A percentile compares a stretch with the other conserved stretches of the same genome.
Conservation (phyloP, 2,888 invertebrate species). For the Coleophora flavipennella region DNA sequence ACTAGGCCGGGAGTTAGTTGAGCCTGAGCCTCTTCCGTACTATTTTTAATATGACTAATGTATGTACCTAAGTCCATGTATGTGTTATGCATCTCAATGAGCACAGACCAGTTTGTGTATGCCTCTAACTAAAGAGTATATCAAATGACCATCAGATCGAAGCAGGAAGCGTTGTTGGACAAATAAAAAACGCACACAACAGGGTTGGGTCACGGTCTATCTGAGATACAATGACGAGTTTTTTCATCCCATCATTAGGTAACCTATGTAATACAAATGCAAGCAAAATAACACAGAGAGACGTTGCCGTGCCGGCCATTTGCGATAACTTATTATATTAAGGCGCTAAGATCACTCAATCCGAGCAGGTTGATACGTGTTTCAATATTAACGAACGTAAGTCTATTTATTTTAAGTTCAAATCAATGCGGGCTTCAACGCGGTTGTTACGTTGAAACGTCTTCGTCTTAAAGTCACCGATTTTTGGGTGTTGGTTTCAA, state of each 20-base stretch:
- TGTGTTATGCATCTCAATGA: constrained; percentile 4
- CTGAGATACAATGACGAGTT: constrained; percentile 12
- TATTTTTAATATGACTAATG: too few relatives aligned
- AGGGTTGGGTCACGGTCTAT: constrained; percentile 26
- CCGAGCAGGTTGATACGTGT: too few relatives aligned
- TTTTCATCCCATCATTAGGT: neutral
- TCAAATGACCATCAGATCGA: constrained; percentile 29
- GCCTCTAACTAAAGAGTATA: constrained; percentile 21
- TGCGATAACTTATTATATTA: neutral
- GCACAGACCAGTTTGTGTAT: constrained; percentile 33
- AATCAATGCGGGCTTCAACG: too few relatives aligned
- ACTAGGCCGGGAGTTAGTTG: too few relatives aligned
- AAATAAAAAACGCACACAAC: constrained; percentile 22
- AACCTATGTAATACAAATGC: neutral
- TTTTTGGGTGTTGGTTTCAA: too few relatives aligned
- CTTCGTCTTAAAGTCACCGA: too few relatives aligned
- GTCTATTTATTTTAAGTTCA: too few relatives aligned
- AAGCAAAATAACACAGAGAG: neutral
- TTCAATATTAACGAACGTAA: too few relatives aligned
- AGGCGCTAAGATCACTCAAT: too few relatives aligned
- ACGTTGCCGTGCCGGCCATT: neutral
- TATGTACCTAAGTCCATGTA: too few relatives aligned
- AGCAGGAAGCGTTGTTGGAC: constrained; percentile 35
- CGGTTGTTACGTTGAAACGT: too few relatives aligned
- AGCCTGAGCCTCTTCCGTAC: too few relatives aligned